A percentile compares a stretch with the other conserved stretches of the same genome.
These are phyloP conservation scores for Crepidodera aurea DNA, from an alignment of 2,888 invertebrate species.

Conservation along the genomic window DNA sequence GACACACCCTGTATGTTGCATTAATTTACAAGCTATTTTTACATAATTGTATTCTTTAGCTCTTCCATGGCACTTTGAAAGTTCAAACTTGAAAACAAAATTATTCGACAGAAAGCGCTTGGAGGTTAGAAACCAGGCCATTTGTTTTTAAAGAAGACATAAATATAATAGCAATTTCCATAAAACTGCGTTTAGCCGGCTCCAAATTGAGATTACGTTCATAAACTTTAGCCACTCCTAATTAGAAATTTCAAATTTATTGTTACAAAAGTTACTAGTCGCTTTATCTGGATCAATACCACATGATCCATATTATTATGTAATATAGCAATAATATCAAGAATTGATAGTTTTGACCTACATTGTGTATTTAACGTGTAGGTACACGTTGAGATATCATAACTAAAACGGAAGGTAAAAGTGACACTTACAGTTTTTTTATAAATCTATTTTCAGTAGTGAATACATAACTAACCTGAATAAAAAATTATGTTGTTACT, in stretches of 20 bases:
- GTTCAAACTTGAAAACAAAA: too few relatives aligned
- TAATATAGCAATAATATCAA: constrained; percentile 5
- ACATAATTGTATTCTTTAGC: too few relatives aligned
- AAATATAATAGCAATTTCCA: neutral
- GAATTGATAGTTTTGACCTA: constrained; percentile 20
- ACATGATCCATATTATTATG: constrained; percentile 10
- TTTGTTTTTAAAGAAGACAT: neutral
- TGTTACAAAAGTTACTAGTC: constrained; percentile 6
- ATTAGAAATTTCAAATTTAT: constrained; percentile 24
- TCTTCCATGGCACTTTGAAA: too few relatives aligned
- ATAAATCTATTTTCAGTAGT: neutral
- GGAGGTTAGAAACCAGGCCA: neutral
- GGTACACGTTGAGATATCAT: neutral
- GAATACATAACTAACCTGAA: too few relatives aligned
- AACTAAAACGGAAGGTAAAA: constrained; percentile 10
- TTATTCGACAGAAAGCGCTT: neutral
- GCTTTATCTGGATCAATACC: constrained; percentile 20
- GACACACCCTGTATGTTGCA: too few relatives aligned
- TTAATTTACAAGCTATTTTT: too few relatives aligned
- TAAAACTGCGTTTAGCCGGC: neutral
- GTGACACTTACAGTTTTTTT: constrained; percentile 1
- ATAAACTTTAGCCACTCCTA: constrained; percentile 15
- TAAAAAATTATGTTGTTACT: too few relatives aligned
- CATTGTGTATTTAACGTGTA: neutral
- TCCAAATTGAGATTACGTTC: constrained; percentile 1